phyloP scores from a whole-genome alignment of 1,140 invertebrate genomes.

The Drosophila ambigua region DNA sequence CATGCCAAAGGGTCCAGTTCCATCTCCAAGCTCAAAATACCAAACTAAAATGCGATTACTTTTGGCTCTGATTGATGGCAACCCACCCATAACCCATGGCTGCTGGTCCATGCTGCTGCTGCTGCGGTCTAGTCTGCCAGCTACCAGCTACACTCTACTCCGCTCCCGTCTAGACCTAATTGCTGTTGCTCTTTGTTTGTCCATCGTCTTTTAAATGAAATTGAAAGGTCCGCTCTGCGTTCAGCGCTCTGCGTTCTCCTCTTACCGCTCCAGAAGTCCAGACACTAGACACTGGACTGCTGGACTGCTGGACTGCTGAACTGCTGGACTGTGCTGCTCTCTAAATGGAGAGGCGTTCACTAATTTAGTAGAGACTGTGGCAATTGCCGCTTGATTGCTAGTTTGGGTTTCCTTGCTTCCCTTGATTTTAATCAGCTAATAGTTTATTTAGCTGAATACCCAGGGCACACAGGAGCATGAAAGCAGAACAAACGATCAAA shows the following conservation, averaged over 20 bases:
- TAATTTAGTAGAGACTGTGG: constrained; percentile 62
- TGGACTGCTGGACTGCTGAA: not conserved
- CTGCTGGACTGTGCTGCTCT: constrained; percentile 18
- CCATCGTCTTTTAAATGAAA: constrained; percentile 66
- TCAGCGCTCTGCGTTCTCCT: not conserved
- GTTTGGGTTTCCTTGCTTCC: constrained; percentile 51
- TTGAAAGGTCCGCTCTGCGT: constrained; percentile 55
- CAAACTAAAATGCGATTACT: constrained; percentile 31
- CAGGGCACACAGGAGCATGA: constrained; percentile 11
- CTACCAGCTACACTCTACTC: not conserved
- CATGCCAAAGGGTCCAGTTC: not conserved
- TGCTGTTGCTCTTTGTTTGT: constrained; percentile 58
- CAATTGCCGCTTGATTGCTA: constrained; percentile 64
- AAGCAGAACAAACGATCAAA: constrained; percentile 1
- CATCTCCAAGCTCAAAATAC: constrained; percentile 18
- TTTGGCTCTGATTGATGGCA: constrained; percentile 60
- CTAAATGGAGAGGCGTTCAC: constrained; percentile 70
- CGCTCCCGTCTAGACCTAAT: constrained; percentile 43
- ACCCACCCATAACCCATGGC: constrained; percentile 2
- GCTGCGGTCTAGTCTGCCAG: constrained; percentile 6
- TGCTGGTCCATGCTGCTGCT: not conserved
- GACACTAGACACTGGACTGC: not conserved
- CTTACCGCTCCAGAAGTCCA: too few relatives aligned
- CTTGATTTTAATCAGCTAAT: constrained; percentile 77
- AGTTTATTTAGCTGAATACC: constrained; percentile 72